Conservation (phyloP, 37 sponge, comb jelly and placozoan genomes). For the Oopsacas minuta region DNA sequence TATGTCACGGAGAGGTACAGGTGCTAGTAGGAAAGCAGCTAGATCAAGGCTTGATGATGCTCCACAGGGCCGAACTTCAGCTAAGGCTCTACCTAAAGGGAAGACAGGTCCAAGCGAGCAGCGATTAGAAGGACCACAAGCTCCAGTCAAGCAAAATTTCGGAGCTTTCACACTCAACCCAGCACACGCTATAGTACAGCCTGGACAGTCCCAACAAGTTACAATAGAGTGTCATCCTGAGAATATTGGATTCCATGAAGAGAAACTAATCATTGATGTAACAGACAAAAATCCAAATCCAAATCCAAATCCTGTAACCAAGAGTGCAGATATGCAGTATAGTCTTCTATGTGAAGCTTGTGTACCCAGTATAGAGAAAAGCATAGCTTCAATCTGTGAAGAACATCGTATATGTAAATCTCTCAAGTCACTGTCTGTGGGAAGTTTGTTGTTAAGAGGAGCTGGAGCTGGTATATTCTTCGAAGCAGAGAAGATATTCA, state of each 20-base stretch:
- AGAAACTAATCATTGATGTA: constrained; percentile 61
- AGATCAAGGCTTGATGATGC: background rate
- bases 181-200: constrained; percentile 49
- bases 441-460: constrained; percentile 16
- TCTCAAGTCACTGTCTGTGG: constrained; percentile 17
- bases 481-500: constrained; percentile 73
- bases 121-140: background rate
- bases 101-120: constrained; percentile 4
- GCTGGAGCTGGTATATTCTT: constrained; percentile 71
- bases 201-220: constrained; percentile 53
- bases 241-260: constrained; percentile 54
- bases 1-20: background rate
- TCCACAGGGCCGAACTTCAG: constrained; percentile 18
- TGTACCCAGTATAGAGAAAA: constrained; percentile 60
- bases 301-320: constrained; percentile 18
- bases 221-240: constrained; percentile 83
- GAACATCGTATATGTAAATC: constrained; percentile 81
- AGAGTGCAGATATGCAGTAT: constrained; percentile 41
- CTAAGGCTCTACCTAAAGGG: constrained; percentile 11
- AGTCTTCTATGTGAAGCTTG: constrained; percentile 69
- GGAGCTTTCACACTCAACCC: constrained; percentile 80
- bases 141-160: constrained; percentile 21
- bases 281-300: constrained; percentile 45
- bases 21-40: background rate
- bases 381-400: constrained; percentile 69